phyloP scores from a whole-genome alignment of 2,113 vertebrate genomes.

The Murina feae region DNA sequence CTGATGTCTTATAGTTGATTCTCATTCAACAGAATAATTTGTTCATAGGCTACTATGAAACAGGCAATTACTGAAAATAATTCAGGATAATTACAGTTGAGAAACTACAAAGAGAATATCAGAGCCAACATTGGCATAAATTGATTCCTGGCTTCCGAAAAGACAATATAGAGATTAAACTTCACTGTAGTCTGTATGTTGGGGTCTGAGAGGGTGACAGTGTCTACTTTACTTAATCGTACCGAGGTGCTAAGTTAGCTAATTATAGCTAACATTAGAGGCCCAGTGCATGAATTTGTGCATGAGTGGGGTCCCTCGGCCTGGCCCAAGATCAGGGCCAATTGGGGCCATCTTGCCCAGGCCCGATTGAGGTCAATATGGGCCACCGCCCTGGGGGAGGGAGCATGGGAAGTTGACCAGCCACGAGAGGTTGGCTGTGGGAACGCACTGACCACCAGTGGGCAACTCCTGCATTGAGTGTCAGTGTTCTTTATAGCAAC shows the following conservation, averaged over 20 bases:
- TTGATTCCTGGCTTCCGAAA: background rate
- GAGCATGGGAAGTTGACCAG: too few relatives aligned
- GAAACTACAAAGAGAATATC: background rate
- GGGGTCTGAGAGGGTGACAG: background rate
- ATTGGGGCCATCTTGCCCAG: too few relatives aligned
- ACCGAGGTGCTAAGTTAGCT: background rate
- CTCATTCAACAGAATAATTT: background rate
- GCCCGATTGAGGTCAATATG: too few relatives aligned
- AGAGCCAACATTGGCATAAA: background rate
- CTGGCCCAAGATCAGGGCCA: too few relatives aligned
- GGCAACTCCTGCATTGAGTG: too few relatives aligned
- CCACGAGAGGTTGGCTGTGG: too few relatives aligned
- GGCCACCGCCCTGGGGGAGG: too few relatives aligned
- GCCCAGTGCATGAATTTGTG: too few relatives aligned
- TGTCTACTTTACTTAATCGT: background rate
- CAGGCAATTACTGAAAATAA: background rate
- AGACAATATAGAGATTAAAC: background rate
- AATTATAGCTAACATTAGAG: background rate
- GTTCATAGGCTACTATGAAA: background rate
- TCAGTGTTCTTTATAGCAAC: too few relatives aligned
- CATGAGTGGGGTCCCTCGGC: too few relatives aligned
- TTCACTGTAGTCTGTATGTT: background rate
- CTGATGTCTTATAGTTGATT: background rate
- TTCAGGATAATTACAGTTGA: background rate
- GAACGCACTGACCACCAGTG: too few relatives aligned